phyloP scores from a whole-genome alignment of 2,113 vertebrate genomes.

The Gobius niger region DNA sequence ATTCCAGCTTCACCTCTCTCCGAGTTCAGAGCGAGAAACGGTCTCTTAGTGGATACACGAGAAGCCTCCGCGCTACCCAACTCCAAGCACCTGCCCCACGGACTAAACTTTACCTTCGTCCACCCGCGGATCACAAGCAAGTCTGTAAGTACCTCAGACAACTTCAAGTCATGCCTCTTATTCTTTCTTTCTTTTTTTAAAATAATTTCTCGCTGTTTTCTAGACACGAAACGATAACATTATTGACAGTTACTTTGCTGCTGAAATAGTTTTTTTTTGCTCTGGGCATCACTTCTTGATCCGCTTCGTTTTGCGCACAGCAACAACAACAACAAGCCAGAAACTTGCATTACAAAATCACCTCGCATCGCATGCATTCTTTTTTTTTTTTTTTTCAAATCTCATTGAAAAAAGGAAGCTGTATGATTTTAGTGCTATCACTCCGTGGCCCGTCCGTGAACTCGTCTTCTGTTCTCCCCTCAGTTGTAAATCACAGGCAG shows the following conservation, averaged over 20 bases:
- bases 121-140: constrained; percentile 28
- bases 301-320: too few relatives aligned
- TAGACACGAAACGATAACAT: too few relatives aligned
- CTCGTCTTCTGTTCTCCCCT: neutral
- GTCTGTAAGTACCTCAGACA: constrained; percentile 43
- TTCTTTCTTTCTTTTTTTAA: too few relatives aligned
- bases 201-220: too few relatives aligned
- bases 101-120: constrained; percentile 11
- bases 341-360: too few relatives aligned
- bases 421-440: neutral
- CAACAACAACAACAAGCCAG: too few relatives aligned
- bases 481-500: constrained; percentile 18
- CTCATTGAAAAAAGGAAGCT: too few relatives aligned
- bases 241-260: too few relatives aligned
- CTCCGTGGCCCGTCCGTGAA: constrained; percentile 18
- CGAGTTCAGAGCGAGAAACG: neutral
- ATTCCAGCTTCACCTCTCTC: neutral
- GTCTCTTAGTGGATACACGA: neutral
- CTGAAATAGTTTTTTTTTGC: too few relatives aligned
- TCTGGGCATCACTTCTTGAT: too few relatives aligned
- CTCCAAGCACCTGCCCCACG: neutral
- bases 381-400: too few relatives aligned
- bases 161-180: neutral
- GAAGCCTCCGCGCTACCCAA: neutral
- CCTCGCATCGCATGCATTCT: too few relatives aligned